phyloP scores from a whole-genome alignment of 2,797 vertebrate genomes.

The Octomys mimax region DNA sequence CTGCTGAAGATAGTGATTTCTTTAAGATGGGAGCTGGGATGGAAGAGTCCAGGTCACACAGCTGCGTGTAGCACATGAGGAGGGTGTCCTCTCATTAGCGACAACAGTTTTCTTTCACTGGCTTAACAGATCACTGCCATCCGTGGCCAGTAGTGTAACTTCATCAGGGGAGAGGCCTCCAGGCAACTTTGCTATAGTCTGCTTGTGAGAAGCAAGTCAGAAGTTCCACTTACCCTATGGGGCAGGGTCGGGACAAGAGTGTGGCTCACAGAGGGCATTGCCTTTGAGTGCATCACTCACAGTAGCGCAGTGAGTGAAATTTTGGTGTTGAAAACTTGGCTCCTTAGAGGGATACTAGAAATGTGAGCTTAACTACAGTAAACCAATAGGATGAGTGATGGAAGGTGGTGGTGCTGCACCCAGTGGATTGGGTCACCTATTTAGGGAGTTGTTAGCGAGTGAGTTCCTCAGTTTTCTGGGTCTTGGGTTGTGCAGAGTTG shows the following conservation, averaged over 20 bases:
- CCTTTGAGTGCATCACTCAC: not conserved
- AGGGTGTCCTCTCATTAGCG: not conserved
- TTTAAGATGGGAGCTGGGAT: fast-evolving
- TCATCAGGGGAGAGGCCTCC: not conserved
- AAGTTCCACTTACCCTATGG: not conserved
- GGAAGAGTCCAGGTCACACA: not conserved
- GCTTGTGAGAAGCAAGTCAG: not conserved
- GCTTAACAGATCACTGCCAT: not conserved
- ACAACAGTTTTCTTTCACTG: not conserved
- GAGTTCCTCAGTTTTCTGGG: not conserved
- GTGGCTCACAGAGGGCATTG: not conserved
- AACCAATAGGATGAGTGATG: not conserved
- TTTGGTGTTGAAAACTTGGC: not conserved
- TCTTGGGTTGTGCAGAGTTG: not conserved
- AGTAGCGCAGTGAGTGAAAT: too few species aligned
- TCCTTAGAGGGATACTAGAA: not conserved
- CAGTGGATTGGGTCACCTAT: not conserved
- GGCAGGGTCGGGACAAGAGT: not conserved
- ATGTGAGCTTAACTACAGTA: not conserved
- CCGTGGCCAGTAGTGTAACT: not conserved
- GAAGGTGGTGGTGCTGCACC: not conserved
- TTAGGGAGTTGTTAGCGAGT: not conserved
- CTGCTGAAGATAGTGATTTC: not conserved
- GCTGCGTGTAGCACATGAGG: not conserved
- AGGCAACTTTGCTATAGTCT: not conserved